phyloP scores from a whole-genome alignment of 2,797 vertebrate species.

The Hemitrygon akajei region DNA sequence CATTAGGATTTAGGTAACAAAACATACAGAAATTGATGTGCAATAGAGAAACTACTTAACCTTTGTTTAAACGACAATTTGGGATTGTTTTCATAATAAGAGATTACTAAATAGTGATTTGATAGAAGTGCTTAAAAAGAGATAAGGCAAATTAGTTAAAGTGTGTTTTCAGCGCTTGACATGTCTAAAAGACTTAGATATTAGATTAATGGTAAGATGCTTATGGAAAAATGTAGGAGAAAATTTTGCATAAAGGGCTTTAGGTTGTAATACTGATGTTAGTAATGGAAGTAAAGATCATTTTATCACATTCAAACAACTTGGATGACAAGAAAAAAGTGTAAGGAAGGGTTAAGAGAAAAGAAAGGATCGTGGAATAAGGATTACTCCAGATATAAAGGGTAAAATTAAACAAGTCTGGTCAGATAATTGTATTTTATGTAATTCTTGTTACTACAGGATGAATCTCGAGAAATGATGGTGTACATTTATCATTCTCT shows the following conservation, averaged over 20 bases:
- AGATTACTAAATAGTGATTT: not conserved
- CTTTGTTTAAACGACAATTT: not conserved
- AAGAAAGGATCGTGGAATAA: not conserved
- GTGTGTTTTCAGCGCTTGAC: not conserved
- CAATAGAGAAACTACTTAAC: not conserved
- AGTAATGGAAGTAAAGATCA: not conserved
- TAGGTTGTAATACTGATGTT: not conserved
- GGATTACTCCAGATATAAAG: not conserved
- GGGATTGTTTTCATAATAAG: too few species aligned
- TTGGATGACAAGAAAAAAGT: not conserved
- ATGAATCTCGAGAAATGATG: slow-evolving; percentile 61
- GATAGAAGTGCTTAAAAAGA: not conserved
- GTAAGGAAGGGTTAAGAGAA: not conserved
- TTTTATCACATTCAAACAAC: not conserved
- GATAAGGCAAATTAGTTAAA: not conserved
- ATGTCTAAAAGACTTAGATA: not conserved
- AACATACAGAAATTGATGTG: not conserved
- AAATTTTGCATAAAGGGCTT: not conserved
- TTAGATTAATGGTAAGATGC: not conserved
- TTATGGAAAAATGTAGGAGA: not conserved
- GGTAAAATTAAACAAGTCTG: too few species aligned
- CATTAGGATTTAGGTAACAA: not conserved
- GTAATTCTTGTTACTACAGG: slow-evolving; percentile 51
- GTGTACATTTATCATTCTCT: slow-evolving; percentile 79
- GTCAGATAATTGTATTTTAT: not conserved